Evolutionary conservation across 2,113 vertebrate genomes (phyloP), one percentile per base, ranked within the genome.

Genomic region (Corythornis madagascariensis): DNA sequence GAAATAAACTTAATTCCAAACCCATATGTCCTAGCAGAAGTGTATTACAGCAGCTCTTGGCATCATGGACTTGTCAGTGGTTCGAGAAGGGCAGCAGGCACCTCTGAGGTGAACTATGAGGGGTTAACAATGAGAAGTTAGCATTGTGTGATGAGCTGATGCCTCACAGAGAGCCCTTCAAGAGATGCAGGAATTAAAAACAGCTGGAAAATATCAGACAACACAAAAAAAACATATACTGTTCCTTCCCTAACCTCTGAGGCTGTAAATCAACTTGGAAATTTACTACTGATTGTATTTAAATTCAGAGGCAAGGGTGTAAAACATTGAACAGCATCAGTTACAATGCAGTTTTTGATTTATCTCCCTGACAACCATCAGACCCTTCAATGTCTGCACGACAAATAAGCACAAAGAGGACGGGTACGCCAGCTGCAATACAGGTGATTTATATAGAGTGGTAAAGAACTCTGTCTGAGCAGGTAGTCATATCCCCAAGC

Each of bases 181-280:
- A 88, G 85, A 88, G 52, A 77, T 57, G 48, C 19, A 86, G 20
- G 9, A 86, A 92, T 92, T 91, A 89, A 91, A 95, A 96, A 20
- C 95, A 94, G 71, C 87, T 94, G 87, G 94, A 93, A 93, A 89
- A 88, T 29, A 83, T 42, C 82, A 93, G 48, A 53, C 60, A 65
- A 33, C 45, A 22, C 38, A 67, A 88, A 92, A 31, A 67, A 91
- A 92, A 87, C 88, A 83, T 28, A 31, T 50, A 67, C 43, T n/a
- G 16, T 20, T 0, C 0, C 14, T 83, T 93, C 79, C 48, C 65
- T 81, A 92, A 86, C 76, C 45, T 89, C 33, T 22, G 21, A 66
- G 25, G 48, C 16, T 64, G 60, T 80, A 88, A 86, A 86, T 77
- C 74, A 67, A 43, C 35, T 65, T 86, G 65, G 40, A 67, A 88